phyloP scores from a whole-genome alignment of 2,797 vertebrate genomes.

The Neosalanx taihuensis region DNA sequence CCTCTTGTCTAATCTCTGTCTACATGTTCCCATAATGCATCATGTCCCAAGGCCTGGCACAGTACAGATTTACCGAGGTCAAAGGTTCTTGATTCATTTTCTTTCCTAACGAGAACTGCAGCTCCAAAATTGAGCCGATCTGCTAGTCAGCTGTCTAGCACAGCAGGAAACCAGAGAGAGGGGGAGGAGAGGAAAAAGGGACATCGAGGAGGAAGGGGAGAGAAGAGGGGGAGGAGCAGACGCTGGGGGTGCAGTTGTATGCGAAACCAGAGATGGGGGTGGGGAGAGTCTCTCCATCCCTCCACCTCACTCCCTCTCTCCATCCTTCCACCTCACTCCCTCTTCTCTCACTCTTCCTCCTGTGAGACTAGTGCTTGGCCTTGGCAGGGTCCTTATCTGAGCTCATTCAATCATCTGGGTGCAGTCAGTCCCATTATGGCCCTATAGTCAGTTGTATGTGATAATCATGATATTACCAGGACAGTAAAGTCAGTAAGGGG shows the following conservation, averaged over 20 bases:
- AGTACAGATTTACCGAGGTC: neutral
- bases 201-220: neutral
- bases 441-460: neutral
- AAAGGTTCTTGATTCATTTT: neutral
- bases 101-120: slow-evolving; percentile 1
- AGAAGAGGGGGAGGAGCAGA: neutral
- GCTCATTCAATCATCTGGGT: slow-evolving; percentile 30
- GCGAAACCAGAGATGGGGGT: slow-evolving; percentile 1
- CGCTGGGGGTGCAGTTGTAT: neutral
- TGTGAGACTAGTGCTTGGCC: neutral
- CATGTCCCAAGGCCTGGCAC: neutral
- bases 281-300: neutral
- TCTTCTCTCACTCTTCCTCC: neutral
- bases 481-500: too few relatives aligned
- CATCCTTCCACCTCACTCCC: slow-evolving; percentile 2
- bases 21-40: neutral
- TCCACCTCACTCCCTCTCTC: slow-evolving; percentile 6
- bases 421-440: neutral
- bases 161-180: slow-evolving; percentile 16
- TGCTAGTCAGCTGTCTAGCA: slow-evolving; percentile 24
- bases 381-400: slow-evolving; percentile 9
- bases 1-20: neutral
- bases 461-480: neutral
- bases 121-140: slow-evolving; percentile 3
- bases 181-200: too few relatives aligned